Evolutionary conservation across 1,140 invertebrate species (phyloP).

Genomic region (Meloidogyne hapla): DNA sequence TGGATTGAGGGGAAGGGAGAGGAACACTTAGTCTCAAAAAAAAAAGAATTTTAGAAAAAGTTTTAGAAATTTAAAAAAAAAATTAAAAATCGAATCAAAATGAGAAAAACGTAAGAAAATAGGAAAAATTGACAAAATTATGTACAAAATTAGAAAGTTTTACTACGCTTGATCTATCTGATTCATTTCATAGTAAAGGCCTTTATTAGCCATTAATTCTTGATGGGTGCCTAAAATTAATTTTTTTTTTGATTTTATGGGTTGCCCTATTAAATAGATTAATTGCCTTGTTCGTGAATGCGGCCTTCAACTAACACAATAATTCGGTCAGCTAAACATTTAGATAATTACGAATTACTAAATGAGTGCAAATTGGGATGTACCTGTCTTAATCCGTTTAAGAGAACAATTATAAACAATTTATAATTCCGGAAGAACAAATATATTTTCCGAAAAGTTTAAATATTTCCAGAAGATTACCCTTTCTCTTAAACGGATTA

Average conservation of each 20-base stretch:
- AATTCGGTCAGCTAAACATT: slow-evolving; percentile 66
- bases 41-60: not conserved
- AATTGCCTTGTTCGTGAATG: slow-evolving; percentile 56
- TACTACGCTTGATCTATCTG: slow-evolving; percentile 31
- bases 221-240: slow-evolving; percentile 61
- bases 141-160: not conserved
- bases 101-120: not conserved
- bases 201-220: slow-evolving; percentile 64
- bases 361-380: no score
- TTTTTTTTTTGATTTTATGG: not conserved
- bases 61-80: not conserved
- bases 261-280: not conserved
- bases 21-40: not conserved
- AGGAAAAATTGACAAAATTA: not conserved
- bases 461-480: no score
- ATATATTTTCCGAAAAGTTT: no score
- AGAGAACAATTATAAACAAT: no score
- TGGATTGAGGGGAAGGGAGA: not conserved
- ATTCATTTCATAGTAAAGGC: slow-evolving; percentile 64
- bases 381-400: no score
- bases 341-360: no score
- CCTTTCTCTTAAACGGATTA: no score
- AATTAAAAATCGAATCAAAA: not conserved
- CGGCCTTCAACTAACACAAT: slow-evolving; percentile 63
- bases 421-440: no score